These are phyloP conservation scores for Scaptomyza caliginosa DNA, from an alignment of 2,888 invertebrate species.

Conservation along the genomic window DNA sequence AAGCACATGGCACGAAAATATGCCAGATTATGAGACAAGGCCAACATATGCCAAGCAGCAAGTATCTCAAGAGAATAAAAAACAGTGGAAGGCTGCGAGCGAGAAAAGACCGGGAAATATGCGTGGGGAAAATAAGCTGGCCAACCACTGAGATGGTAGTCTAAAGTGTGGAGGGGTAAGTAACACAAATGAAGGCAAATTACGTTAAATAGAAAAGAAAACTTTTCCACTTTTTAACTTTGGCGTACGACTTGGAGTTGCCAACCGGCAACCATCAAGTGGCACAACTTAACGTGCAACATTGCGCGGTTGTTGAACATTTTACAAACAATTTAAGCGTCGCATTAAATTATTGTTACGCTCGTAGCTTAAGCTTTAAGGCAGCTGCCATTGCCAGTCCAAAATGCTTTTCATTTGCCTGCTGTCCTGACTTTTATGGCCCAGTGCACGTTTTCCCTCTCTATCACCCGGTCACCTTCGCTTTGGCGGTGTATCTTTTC, in stretches of 20 bases:
- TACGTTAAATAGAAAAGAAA: slow-evolving; percentile 80
- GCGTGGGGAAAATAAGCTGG: slow-evolving; percentile 51
- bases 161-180: slow-evolving; percentile 3
- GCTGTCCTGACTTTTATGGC: slow-evolving; percentile 70
- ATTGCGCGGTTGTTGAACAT: slow-evolving; percentile 70
- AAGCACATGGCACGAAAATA: slow-evolving; percentile 55
- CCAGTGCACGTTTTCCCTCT: slow-evolving; percentile 14
- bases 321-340: slow-evolving; percentile 77
- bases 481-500: neutral
- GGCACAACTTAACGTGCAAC: slow-evolving; percentile 27
- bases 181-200: slow-evolving; percentile 77
- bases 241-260: slow-evolving; percentile 55
- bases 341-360: slow-evolving; percentile 81
- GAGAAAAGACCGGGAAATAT: slow-evolving; percentile 21
- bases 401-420: slow-evolving; percentile 9
- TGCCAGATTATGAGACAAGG: slow-evolving; percentile 75
- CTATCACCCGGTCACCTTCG: slow-evolving; percentile 9
- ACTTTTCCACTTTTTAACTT: slow-evolving; percentile 80
- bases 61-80: slow-evolving; percentile 12
- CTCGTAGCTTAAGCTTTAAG: slow-evolving; percentile 71
- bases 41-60: slow-evolving; percentile 70
- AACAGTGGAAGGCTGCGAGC: neutral
- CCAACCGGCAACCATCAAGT: slow-evolving; percentile 28
- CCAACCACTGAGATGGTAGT: slow-evolving; percentile 29
- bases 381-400: slow-evolving; percentile 56